phyloP scores from a whole-genome alignment of 2,888 invertebrate species.

The Cantharis flavilabris region DNA sequence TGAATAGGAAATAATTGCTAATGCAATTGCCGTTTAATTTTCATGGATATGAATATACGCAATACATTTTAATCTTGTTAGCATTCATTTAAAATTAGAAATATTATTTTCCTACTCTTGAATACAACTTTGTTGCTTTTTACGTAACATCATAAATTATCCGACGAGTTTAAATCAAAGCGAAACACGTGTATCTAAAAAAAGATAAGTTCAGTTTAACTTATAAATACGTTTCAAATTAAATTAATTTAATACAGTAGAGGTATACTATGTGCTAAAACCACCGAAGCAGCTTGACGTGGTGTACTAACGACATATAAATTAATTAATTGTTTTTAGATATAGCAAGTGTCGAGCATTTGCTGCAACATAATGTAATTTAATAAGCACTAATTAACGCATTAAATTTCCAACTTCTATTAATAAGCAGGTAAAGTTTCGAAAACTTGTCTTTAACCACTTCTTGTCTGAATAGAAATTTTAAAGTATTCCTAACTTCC shows the following conservation, averaged over 20 bases:
- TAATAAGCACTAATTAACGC: background rate
- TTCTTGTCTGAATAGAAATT: background rate
- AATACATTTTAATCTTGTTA: background rate
- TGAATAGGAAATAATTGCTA: background rate
- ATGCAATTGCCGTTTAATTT: background rate
- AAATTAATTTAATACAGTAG: background rate
- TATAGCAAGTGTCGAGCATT: background rate
- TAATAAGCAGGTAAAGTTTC: background rate
- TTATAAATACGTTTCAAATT: no score
- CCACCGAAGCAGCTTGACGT: slow-evolving; percentile 12
- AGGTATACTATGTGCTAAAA: slow-evolving; percentile 7
- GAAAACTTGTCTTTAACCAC: background rate
- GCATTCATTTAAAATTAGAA: background rate
- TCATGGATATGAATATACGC: background rate
- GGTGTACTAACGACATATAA: slow-evolving; percentile 7
- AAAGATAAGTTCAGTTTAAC: no score
- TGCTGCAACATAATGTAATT: background rate
- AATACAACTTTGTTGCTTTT: background rate
- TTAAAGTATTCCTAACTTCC: no score
- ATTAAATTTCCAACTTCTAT: background rate
- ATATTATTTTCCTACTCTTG: background rate
- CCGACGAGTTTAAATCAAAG: no score
- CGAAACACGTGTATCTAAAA: no score
- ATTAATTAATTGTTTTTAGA: slow-evolving; percentile 10
- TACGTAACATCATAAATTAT: no score